Evolutionary conservation across 2,797 vertebrate species (phyloP).

Genomic region (Sebastes elongatus): DNA sequence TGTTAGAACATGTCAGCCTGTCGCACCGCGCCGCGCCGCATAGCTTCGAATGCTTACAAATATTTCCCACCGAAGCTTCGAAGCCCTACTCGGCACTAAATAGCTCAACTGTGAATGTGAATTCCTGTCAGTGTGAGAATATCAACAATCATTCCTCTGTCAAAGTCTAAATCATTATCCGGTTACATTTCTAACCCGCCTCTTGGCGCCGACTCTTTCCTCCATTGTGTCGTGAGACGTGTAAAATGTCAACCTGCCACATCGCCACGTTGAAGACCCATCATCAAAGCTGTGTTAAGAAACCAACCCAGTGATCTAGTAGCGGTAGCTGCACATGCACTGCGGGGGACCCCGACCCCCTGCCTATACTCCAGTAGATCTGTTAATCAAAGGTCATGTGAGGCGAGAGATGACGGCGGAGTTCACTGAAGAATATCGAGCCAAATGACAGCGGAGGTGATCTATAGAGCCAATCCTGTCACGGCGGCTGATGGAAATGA

Average conservation of each 20-base stretch:
- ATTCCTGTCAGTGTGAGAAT: background rate
- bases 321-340: constrained; percentile 17
- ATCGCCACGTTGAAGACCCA: background rate
- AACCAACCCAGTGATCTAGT: constrained; percentile 10
- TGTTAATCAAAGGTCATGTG: constrained; percentile 5
- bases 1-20: too few relatives aligned
- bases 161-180: background rate
- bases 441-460: background rate
- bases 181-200: background rate
- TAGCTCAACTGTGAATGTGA: background rate
- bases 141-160: background rate
- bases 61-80: too few relatives aligned
- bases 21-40: too few relatives aligned
- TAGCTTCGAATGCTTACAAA: too few relatives aligned
- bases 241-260: background rate
- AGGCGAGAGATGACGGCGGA: constrained; percentile 3
- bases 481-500: constrained; percentile 3
- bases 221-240: background rate
- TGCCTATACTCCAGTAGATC: background rate
- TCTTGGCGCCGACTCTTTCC: background rate
- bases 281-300: constrained; percentile 11
- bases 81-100: too few relatives aligned
- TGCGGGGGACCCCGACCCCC: background rate
- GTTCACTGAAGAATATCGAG: background rate
- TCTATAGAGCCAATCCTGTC: constrained; percentile 4